These are phyloP conservation scores for Saccostrea cuccullata DNA, from an alignment of 1,140 invertebrate species.

Conservation along the genomic window DNA sequence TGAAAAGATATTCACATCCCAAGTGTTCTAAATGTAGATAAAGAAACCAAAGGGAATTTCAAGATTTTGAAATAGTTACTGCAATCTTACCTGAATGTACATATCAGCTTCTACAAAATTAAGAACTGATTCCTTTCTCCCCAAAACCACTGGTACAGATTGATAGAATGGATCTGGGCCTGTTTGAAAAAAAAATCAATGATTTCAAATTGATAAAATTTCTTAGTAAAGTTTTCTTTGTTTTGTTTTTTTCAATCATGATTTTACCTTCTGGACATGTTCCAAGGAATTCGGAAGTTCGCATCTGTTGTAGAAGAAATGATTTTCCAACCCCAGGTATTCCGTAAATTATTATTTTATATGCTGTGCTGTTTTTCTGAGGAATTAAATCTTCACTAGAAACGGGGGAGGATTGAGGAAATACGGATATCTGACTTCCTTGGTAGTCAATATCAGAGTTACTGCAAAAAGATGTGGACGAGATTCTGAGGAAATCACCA, in stretches of 20 bases:
- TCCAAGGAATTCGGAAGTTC: constrained; percentile 6
- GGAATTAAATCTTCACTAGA: not conserved
- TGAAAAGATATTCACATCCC: not conserved
- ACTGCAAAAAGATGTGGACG: not conserved
- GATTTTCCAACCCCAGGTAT: constrained; percentile 11
- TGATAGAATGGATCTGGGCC: not conserved
- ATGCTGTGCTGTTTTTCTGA: not conserved
- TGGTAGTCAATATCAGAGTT: not conserved
- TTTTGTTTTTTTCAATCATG: not conserved
- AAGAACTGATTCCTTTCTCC: not conserved
- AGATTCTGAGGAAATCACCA: not conserved
- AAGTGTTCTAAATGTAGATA: too few relatives aligned
- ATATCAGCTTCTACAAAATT: constrained; percentile 9
- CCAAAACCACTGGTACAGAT: not conserved
- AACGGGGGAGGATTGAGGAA: not conserved
- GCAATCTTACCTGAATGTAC: not conserved
- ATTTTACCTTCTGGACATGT: not conserved
- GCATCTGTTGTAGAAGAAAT: not conserved
- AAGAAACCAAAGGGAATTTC: too few relatives aligned
- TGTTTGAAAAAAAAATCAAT: not conserved
- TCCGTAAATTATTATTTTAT: not conserved
- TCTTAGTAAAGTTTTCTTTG: too few relatives aligned
- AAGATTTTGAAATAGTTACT: too few relatives aligned
- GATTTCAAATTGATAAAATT: too few relatives aligned
- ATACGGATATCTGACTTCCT: not conserved